Evolutionary conservation across 1,140 invertebrate species (phyloP), one percentile per base, ranked within the genome.

Genomic region (Limonius californicus): DNA sequence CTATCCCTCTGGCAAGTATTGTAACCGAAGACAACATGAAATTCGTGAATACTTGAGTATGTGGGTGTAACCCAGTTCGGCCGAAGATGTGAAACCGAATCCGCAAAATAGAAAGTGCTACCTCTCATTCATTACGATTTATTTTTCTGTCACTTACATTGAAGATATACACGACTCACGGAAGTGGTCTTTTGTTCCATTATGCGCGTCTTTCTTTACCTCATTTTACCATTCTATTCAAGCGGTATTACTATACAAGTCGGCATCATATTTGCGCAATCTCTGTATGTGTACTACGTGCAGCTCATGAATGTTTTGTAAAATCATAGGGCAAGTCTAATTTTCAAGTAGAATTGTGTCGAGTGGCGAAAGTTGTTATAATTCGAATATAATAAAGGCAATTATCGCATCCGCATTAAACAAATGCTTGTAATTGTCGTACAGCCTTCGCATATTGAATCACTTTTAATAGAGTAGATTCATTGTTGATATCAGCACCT

Each of bases 51-150:
- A 55, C 27, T 23, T 27, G 27, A 55, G 8, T 1, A 47, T 59
- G 56, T 63, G 45, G 62, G 62, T 59, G 62, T 63, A 63, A 63
- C 61, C 61, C 57, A 63, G 42, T 42, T 57, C 21, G 7, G 12
- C 23, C 27, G 32, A 63, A 63, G 56, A 62, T 53, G 62, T 63
- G 62, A 63, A 63, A 63, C 62, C 39, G 62, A 60, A 16, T 54
- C 42, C 43, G 57, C 45, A 35, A 64, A 64, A 64, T 61, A 61
- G 62, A 64, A 64, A 64, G 62, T 64, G 57, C 62, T 43, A 60
- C 47, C 57, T 54, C 50, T 30, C 54, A 62, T 43, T 27, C 23
- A 57, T 20, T 32, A 54, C 43, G 20, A 60, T 54, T 57, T 57
- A 57, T 57, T 57, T 60, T 60, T 50, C 43, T 53, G 58, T 60